phyloP scores from a whole-genome alignment of 2,797 vertebrate genomes.

The Tamandua tetradactyla region DNA sequence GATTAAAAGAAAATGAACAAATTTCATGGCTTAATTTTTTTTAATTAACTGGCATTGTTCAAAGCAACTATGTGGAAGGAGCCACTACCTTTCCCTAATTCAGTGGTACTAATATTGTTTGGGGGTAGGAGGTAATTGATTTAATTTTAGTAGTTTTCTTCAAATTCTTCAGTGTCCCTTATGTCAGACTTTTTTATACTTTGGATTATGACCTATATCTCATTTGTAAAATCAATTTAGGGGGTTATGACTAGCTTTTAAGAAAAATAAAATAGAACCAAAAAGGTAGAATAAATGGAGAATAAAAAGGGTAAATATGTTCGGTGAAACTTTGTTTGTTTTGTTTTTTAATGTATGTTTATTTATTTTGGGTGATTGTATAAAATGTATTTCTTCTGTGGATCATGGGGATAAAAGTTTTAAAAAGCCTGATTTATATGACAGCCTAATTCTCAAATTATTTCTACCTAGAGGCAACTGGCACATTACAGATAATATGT shows the following conservation, averaged over 20 bases:
- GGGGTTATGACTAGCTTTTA: slow-evolving; percentile 15
- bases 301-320: slow-evolving; percentile 16
- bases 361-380: neutral
- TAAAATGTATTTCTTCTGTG: slow-evolving; percentile 44
- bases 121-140: neutral
- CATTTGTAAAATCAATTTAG: slow-evolving; percentile 35
- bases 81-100: neutral
- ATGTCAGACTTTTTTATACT: neutral
- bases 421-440: neutral
- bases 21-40: neutral
- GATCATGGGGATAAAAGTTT: neutral
- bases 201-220: slow-evolving; percentile 27
- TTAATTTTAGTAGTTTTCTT: neutral
- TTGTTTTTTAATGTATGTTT: neutral
- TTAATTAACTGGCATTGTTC: neutral
- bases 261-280: slow-evolving; percentile 27
- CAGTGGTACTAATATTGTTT: neutral
- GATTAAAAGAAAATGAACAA: neutral
- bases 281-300: neutral
- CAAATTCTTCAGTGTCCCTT: neutral
- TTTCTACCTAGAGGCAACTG: slow-evolving; percentile 40
- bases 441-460: neutral
- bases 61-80: neutral
- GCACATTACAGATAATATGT: slow-evolving; percentile 34
- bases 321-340: neutral